Base-by-base conservation (phyloP, 2,888 invertebrate genomes). In the Clostera curtula region DNA sequence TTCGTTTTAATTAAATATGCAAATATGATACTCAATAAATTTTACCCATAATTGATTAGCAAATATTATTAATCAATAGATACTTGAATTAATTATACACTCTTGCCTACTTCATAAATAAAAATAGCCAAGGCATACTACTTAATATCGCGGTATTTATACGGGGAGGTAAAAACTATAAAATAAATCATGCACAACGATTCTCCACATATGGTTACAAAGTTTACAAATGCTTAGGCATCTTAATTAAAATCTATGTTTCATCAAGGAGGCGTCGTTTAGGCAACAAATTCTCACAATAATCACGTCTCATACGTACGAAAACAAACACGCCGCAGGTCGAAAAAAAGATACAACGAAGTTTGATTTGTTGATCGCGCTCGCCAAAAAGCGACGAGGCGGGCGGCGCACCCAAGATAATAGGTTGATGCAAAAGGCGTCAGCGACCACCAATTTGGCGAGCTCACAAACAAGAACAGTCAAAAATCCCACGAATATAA, bases 391-490 rank as follows among this genome's bases (percentile, higher is more conserved):
- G 51, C 55, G 52, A 53, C 52, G 56, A 62, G 64, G 61, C 59
- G 61, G 62, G 59, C 64, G 71, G 65, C 61, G 55, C 59, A 64
- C 50, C 55, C 60, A 60, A 79, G 75, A 80, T 80, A 75, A 80
- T 77, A 75, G 82, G 69, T 61, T 60, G 59, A 43, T 54, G 56
- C 66, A 54, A 60, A 68, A 80, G 80, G 82, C 80, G 80, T 75
- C 70, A 71, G 69, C 59, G 75, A 61, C 74, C 74, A 68, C 77
- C 77, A 76, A 80, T 79, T 80, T 80, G 59, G 71, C 72, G 57
- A 63, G 63, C 62, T 60, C 58, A 64, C 56, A 25, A 65, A 67
- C 55, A 59, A 65, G 57, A 60, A 49, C 55, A 61, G 43, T 57
- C 60, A 58, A 67, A 69, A 50, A 56, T 50, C 61, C 45, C 62